These are phyloP conservation scores for Anableps anableps DNA, from an alignment of 2,797 vertebrate species.

Conservation along the genomic window DNA sequence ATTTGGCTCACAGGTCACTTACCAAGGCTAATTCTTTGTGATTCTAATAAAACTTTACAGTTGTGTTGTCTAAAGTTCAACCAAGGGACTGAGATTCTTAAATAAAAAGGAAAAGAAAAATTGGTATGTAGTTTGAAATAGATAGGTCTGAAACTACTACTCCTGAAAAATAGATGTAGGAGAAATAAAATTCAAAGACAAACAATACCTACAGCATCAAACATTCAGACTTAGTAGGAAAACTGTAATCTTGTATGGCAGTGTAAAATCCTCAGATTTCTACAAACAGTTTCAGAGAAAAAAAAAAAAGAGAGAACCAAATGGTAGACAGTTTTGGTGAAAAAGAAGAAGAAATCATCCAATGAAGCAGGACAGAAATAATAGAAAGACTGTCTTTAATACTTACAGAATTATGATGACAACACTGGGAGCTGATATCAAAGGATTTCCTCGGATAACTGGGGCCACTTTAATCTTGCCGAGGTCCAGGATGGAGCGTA, in stretches of 20 bases:
- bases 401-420: constrained; percentile 81
- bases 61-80: not conserved
- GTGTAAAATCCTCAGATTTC: not conserved
- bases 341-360: not conserved
- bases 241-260: not conserved
- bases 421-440: constrained; percentile 68
- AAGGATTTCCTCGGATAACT: constrained; percentile 59
- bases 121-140: not conserved
- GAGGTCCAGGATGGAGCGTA: constrained; percentile 39
- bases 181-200: not conserved
- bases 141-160: not conserved
- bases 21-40: not conserved
- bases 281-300: not conserved
- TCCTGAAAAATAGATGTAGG: not conserved
- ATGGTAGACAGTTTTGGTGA: not conserved
- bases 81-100: not conserved
- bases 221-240: not conserved
- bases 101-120: not conserved
- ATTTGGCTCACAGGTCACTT: not conserved
- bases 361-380: not conserved
- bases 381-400: constrained; percentile 16
- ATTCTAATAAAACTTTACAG: not conserved
- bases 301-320: not conserved
- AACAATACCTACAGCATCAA: not conserved
- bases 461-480: constrained; percentile 58